Base-by-base conservation (phyloP, 2,113 vertebrate species). In the Aplodontia rufa region DNA sequence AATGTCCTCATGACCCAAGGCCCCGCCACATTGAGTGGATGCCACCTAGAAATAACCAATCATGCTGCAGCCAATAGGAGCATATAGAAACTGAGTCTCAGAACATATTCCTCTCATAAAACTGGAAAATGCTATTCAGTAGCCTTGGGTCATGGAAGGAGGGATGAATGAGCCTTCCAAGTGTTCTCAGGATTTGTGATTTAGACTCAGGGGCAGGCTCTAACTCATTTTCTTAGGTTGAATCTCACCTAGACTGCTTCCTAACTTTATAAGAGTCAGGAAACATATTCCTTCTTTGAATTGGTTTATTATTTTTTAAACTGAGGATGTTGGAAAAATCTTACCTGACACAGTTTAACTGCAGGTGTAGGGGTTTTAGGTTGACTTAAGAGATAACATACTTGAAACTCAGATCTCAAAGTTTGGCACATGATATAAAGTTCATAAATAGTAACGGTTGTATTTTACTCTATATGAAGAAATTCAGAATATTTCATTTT, bases 101-200 rank as follows among this genome's bases (percentile, higher is more conserved):
- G 20, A 71, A 71, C 35, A 69, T 8, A 32, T 28, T 49, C 35
- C 24, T 64, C 78, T 92, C 42, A 86, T 37, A 53, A 28, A 37
- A 69, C 64, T 91, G 24, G 72, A 83, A 69, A 55, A 45, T 47
- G 78, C 22, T 53, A 42, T 60, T 37, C 12, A 42, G 9, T n/a
- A 60, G 28, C 28, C 42, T 75, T 86, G 26, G 5, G 8, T 94
- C 30, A 60, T 12, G 4, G 1, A 40, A 71, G 24, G 58, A 71
- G 79, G 16, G 12, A 87, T 40, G 40, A 69, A 40, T 71, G 37
- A n/a, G 79, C 88, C 35, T n/a, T 66, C 17, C 47, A 55, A 55
- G 55, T 66, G 42, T 84, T 82, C 28, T 69, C 60, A 88, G 83
- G 76, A 81, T 69, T 42, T 88, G 20, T 74, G 37, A 81, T 78